Conservation (phyloP, 1,140 invertebrate genomes). For the Pogonognathellus flavescens region DNA sequence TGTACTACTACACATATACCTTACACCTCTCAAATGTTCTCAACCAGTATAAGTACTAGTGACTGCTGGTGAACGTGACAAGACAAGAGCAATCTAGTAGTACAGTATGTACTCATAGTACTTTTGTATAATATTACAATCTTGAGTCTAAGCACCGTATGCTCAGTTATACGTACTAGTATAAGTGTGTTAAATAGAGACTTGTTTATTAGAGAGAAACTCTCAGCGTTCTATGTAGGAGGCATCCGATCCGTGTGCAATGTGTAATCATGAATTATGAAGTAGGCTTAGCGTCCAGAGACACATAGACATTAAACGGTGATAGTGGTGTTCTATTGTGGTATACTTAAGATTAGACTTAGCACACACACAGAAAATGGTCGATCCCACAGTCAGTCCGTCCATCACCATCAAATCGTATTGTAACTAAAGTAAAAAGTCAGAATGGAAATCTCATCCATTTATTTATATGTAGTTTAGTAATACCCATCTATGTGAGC, state of each 20-base stretch:
- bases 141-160: no score
- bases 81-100: neutral
- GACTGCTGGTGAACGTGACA: neutral
- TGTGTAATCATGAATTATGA: slow-evolving; percentile 43
- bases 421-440: neutral
- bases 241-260: neutral
- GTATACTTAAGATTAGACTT: neutral
- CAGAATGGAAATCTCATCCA: slow-evolving; percentile 28
- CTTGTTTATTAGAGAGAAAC: no score
- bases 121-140: no score
- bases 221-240: slow-evolving; percentile 31
- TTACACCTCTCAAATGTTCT: no score
- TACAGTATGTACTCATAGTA: no score
- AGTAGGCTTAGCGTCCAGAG: slow-evolving; percentile 10
- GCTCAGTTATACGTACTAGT: no score
- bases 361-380: neutral
- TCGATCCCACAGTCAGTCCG: neutral
- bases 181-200: no score
- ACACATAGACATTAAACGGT: neutral
- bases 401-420: neutral
- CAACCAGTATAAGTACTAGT: no score
- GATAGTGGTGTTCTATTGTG: neutral
- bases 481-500: neutral
- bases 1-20: no score
- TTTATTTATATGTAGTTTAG: neutral